phyloP scores from a whole-genome alignment of 2,113 vertebrate genomes.

The Anser brachyrhynchus region DNA sequence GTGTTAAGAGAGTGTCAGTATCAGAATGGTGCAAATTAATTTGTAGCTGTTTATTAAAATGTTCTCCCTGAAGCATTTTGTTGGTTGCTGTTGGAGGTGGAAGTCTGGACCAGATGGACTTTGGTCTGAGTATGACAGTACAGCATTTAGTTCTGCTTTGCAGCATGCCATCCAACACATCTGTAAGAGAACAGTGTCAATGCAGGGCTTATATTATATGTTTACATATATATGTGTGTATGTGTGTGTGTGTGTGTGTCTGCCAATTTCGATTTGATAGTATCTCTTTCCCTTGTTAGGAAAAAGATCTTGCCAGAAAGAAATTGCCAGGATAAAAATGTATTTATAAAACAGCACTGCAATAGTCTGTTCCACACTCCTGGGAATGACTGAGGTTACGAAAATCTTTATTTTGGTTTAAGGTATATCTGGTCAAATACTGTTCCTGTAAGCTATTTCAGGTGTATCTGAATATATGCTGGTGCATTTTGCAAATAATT shows the following conservation, averaged over 20 bases:
- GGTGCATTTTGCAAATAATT: neutral
- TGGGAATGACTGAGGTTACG: neutral
- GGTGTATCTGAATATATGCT: neutral
- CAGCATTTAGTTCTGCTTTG: neutral
- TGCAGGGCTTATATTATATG: neutral
- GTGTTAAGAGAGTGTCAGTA: neutral
- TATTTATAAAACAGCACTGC: neutral
- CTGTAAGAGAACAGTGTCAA: neutral
- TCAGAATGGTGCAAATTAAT: constrained; percentile 3
- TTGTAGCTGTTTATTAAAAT: constrained; percentile 38
- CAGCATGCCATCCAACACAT: neutral
- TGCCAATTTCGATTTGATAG: neutral
- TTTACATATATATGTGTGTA: too few species aligned
- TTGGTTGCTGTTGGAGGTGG: neutral
- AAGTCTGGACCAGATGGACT: constrained; percentile 17
- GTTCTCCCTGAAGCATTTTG: neutral
- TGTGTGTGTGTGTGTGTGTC: neutral
- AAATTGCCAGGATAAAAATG: neutral
- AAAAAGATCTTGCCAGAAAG: neutral
- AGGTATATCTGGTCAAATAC: neutral
- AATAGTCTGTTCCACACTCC: neutral
- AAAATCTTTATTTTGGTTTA: neutral
- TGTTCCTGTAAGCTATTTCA: neutral
- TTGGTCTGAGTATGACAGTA: neutral
- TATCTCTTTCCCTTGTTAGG: neutral